Evolutionary conservation across 2,797 vertebrate species (phyloP).

Genomic region (Clamator glandarius): DNA sequence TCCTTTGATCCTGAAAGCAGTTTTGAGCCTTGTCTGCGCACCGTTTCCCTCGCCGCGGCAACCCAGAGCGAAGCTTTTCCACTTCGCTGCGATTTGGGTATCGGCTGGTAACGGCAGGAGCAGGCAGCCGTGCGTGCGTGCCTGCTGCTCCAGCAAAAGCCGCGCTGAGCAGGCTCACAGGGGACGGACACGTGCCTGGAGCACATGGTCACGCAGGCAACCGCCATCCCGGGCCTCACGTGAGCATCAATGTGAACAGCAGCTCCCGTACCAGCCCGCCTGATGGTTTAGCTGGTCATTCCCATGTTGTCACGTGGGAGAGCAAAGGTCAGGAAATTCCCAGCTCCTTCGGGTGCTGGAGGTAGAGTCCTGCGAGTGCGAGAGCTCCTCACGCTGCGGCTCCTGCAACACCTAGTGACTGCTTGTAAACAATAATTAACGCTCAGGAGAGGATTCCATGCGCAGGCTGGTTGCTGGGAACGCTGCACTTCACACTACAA

Average conservation of each 20-base stretch:
- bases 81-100: not conserved
- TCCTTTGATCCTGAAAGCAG: conserved; percentile 36
- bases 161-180: conserved; percentile 35
- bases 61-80: not conserved
- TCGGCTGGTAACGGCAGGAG: not conserved
- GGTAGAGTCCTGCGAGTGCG: not conserved
- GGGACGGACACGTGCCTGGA: conserved; percentile 66
- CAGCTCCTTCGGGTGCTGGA: not conserved
- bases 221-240: conserved; percentile 34
- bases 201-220: conserved; percentile 55
- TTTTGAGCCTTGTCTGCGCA: not conserved
- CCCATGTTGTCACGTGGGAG: not conserved
- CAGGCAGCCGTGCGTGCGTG: not conserved
- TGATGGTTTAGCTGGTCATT: not conserved
- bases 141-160: not conserved
- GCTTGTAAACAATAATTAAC: conserved; percentile 20
- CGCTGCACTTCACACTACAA: not conserved
- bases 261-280: not conserved
- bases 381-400: not conserved
- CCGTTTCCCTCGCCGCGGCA: not conserved
- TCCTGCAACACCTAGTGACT: not conserved
- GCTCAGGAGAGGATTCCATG: not conserved
- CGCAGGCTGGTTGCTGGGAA: not conserved
- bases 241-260: conserved; percentile 42
- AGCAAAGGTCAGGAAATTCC: not conserved